Evolutionary conservation across 2,797 vertebrate genomes (phyloP).

Genomic region (Cossypha caffra): DNA sequence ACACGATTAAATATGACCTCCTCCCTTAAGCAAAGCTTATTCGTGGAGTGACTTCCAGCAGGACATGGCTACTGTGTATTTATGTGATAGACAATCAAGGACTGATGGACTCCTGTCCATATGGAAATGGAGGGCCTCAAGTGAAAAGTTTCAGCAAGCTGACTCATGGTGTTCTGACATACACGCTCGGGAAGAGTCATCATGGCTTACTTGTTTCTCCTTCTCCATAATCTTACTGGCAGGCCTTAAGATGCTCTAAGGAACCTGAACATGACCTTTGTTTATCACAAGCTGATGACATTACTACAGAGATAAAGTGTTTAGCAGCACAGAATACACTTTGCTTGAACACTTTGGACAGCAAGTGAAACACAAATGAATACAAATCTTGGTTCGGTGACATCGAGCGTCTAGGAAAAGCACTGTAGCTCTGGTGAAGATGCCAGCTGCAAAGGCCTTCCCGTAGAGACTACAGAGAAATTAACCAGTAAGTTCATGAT

Average conservation of each 20-base stretch:
- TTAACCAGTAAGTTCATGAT: neutral
- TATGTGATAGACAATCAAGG: neutral
- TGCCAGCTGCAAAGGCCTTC: neutral
- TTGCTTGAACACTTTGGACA: neutral
- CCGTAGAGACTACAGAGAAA: neutral
- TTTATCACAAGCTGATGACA: neutral
- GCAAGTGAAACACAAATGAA: neutral
- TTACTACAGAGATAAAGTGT: neutral
- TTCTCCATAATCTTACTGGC: neutral
- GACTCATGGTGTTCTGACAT: neutral
- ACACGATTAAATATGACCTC: neutral
- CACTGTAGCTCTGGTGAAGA: neutral
- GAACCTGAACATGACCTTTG: neutral
- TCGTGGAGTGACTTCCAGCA: neutral
- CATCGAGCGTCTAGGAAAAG: neutral
- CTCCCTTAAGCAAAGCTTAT: neutral
- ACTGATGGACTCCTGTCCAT: neutral
- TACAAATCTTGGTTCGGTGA: neutral
- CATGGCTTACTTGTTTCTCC: neutral
- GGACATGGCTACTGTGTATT: neutral
- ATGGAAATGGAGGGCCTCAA: neutral
- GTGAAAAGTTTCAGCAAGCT: neutral
- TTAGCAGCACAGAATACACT: neutral
- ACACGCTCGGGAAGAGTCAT: accelerated
- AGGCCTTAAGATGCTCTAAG: neutral